Base-by-base conservation (phyloP, 1,140 invertebrate genomes). In the Nebria ingens region DNA sequence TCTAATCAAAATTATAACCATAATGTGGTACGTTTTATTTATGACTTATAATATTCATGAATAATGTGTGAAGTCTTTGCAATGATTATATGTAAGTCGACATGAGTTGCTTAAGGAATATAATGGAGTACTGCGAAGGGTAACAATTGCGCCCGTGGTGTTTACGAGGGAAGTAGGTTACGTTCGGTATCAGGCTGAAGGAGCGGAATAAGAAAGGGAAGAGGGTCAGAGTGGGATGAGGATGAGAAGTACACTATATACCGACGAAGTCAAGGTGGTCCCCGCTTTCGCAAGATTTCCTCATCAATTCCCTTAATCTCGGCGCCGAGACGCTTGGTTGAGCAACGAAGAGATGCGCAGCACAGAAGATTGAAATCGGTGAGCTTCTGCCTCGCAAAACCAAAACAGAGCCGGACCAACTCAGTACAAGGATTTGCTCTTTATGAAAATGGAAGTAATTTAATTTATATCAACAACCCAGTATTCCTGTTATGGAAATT, bases 251-350 rank as follows among this genome's bases (percentile, higher is more conserved):
- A 45, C 40, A 45, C 40, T 45, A 45, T 45, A 45, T 45, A 45
- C 15, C 25, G 25, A 45, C 40, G 40, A 45, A n/a, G 40, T 45
- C 40, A 45, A 45, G 40, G 40, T 45, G 40, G 40, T 45, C 40
- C 40, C 40, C 40, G 40, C 40, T 45, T 20, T 4, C 50, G 19
- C 21, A 51, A 51, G 50, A 51, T 51, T 51, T 51, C 50, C 50
- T 51, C 50, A 51, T 51, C 50, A 51, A 51, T 51, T 51, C 50
- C 50, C 50, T 20, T 51, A 51, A 51, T 51, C 50, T 51, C 50
- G 50, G 50, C 50, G 50, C 50, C 50, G 50, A 2, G 50, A 51
- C 21, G 50, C 50, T 22, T 51, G 50, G 50, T 20, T 22, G 50
- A 51, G 21, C 50, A 51, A 20, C 50, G 2, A 20, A 45, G 40